phyloP scores from a whole-genome alignment of 2,113 vertebrate genomes.

The Nerophis lumbriciformis region DNA sequence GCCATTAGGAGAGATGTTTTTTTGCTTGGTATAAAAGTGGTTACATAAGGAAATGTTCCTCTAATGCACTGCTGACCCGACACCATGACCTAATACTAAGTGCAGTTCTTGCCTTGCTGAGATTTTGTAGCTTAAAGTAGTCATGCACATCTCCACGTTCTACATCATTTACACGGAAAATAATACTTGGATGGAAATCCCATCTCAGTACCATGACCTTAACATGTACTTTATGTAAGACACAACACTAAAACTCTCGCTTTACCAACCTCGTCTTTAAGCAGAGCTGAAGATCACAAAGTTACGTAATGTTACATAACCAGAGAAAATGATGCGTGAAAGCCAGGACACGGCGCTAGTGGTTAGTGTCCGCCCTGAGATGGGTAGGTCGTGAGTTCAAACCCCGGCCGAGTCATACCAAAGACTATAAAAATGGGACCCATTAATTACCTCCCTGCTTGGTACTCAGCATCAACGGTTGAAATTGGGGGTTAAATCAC shows the following conservation, averaged over 20 bases:
- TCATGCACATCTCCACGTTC: constrained; percentile 5
- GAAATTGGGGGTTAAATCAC: too few relatives aligned
- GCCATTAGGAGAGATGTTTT: constrained; percentile 37
- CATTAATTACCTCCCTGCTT: too few relatives aligned
- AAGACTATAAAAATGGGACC: too few relatives aligned
- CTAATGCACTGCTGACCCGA: constrained; percentile 52
- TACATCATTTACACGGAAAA: neutral
- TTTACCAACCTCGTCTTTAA: constrained; percentile 6
- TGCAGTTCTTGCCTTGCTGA: constrained; percentile 17
- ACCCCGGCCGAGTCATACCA: too few relatives aligned
- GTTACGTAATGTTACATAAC: constrained; percentile 57
- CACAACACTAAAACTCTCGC: constrained; percentile 13
- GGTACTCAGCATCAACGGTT: too few relatives aligned
- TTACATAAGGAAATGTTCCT: constrained; percentile 57
- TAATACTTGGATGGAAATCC: constrained; percentile 3
- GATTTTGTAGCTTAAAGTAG: constrained; percentile 2
- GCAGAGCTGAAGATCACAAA: constrained; percentile 30
- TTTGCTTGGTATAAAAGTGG: constrained; percentile 18
- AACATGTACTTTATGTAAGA: neutral
- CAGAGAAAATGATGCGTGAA: constrained; percentile 13
- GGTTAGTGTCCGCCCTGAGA: too few relatives aligned
- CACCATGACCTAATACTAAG: constrained; percentile 35
- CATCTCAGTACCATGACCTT: neutral
- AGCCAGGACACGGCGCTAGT: neutral
- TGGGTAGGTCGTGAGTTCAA: too few relatives aligned